phyloP scores from a whole-genome alignment of 2,113 vertebrate genomes.

The Ptyas mucosa region DNA sequence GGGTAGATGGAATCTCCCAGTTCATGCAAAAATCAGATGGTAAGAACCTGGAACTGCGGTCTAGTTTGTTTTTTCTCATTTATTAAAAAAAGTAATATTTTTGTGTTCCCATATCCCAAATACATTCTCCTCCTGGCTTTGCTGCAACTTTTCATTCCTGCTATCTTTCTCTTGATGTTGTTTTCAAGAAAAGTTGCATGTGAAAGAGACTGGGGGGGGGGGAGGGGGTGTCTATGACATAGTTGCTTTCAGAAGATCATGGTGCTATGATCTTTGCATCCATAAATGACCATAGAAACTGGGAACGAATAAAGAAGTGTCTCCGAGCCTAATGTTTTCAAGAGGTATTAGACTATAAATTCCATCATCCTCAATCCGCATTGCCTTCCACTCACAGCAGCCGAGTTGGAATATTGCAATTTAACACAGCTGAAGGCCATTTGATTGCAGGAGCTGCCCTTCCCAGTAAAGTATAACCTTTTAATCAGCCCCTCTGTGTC shows the following conservation, averaged over 20 bases:
- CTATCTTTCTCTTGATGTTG: not conserved
- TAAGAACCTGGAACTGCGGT: constrained; percentile 51
- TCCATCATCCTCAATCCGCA: not conserved
- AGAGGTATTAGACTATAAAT: not conserved
- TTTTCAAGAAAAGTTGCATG: not conserved
- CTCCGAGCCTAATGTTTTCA: not conserved
- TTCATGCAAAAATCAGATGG: constrained; percentile 75
- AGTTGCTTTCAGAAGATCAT: not conserved
- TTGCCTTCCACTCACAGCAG: not conserved
- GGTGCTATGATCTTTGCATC: not conserved
- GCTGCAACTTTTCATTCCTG: not conserved
- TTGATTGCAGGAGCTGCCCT: not conserved
- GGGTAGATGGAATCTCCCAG: constrained; percentile 78
- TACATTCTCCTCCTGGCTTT: not conserved
- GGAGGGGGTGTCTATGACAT: not conserved
- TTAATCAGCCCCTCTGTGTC: too few species aligned
- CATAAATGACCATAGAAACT: not conserved
- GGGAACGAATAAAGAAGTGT: not conserved
- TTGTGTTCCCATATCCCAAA: not conserved
- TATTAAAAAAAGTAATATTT: not conserved
- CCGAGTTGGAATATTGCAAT: not conserved
- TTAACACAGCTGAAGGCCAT: not conserved
- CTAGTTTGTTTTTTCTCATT: not conserved
- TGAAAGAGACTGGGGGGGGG: not conserved
- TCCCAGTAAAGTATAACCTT: not conserved